Evolutionary conservation across 2,113 vertebrate genomes (phyloP), one percentile per base, ranked within the genome.

Genomic region (Okapia johnstoni): DNA sequence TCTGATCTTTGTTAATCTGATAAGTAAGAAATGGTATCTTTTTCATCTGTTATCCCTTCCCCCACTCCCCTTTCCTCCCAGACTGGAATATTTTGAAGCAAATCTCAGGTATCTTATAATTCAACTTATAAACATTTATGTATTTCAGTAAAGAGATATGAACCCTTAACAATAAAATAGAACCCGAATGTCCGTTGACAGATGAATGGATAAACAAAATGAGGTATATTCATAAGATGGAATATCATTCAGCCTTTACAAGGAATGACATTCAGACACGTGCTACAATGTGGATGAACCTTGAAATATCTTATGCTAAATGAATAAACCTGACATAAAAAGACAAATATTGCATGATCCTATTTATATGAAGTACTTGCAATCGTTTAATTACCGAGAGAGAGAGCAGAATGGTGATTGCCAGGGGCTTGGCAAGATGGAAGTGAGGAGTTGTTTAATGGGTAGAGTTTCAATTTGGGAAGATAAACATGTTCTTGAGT

Each of bases 11-110:
- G 43, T 94, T 88, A 55, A 88, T 83, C 11, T 63, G 26, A 4
- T 85, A 94, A 89, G 23, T 73, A 40, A 96, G 85, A 94, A 85
- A 6, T 57, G 10, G 11, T 88, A 61, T 17, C 7, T 85, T 79
- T 95, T 96, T 88, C 28, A 94, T 61, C 46, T 93, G 15, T 95
- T 85, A 40, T 26, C 2, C 50, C 7, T 23, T 52, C 19, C 30
- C 25, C 57, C 11, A 23, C 21, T 16, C 21, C 28, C 13, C 61
- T 84, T 46, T 66, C 8, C 7, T 90, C n/a, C 43, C 25, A 87
- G 33, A 52, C 43, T 86, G 58, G 13, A 95, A 6, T 88, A 88
- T 76, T 94, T 85, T 94, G 88, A 94, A 92, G 58, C 88, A 96
- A 93, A 85, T 93, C n/a, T 90, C 14, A 93, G 40, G 17, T 90